These are phyloP conservation scores for Actinostola sp. DNA, from an alignment of 92 coral and sea anemone species.

Conservation along the genomic window DNA sequence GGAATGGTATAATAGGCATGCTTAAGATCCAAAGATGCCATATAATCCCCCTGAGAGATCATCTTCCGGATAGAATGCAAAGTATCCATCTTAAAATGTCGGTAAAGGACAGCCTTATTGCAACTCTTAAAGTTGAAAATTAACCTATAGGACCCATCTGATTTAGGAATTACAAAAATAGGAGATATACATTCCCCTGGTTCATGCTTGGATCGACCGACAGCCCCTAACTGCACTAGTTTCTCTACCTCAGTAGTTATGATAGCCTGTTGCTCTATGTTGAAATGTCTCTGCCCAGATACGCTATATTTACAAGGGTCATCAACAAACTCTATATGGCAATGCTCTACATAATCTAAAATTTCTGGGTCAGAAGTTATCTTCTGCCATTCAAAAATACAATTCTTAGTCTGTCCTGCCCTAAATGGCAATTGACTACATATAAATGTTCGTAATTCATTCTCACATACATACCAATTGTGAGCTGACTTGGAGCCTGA, in stretches of 20 bases:
- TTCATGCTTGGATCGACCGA: slow-evolving; percentile 11
- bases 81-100: slow-evolving; percentile 52
- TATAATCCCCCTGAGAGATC: too few species aligned
- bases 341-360: too few species aligned
- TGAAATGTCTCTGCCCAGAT: slow-evolving; percentile 7
- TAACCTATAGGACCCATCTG: slow-evolving; percentile 43
- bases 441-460: neutral
- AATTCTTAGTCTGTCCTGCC: slow-evolving; percentile 49
- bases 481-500: slow-evolving; percentile 11
- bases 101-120: slow-evolving; percentile 34
- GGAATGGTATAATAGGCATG: slow-evolving; percentile 58
- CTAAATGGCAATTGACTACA: slow-evolving; percentile 13
- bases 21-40: slow-evolving; percentile 22
- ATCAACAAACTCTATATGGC: slow-evolving; percentile 44
- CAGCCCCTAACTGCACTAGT: slow-evolving; percentile 28
- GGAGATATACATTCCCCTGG: slow-evolving; percentile 10
- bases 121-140: slow-evolving; percentile 45
- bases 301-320: slow-evolving; percentile 9
- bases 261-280: slow-evolving; percentile 28
- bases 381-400: slow-evolving; percentile 28
- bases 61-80: too few species aligned
- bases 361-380: slow-evolving; percentile 53
- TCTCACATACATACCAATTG: slow-evolving; percentile 8
- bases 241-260: slow-evolving; percentile 42
- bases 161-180: slow-evolving; percentile 30